Evolutionary conservation across 2,113 vertebrate genomes (phyloP).

Genomic region (Macrotus californicus): DNA sequence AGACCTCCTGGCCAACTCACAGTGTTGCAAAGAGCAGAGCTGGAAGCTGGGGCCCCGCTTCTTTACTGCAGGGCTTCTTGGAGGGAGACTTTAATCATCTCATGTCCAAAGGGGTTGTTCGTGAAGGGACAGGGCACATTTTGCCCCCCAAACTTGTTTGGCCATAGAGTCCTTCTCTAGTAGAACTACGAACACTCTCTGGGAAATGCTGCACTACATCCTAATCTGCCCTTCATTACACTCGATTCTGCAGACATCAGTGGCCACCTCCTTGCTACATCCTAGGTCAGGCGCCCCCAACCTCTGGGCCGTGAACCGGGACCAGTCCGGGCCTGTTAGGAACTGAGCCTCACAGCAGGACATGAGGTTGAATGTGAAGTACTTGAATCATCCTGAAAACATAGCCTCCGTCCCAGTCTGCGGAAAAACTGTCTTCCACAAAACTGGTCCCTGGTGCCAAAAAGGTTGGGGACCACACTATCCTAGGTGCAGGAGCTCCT

Average conservation of each 20-base stretch:
- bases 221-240: background rate
- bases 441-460: too few relatives aligned
- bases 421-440: too few relatives aligned
- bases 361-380: too few relatives aligned
- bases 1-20: background rate
- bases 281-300: background rate
- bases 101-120: rapidly evolving
- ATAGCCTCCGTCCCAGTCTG: too few relatives aligned
- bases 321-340: too few relatives aligned
- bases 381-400: too few relatives aligned
- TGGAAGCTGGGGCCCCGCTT: background rate
- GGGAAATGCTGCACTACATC: too few relatives aligned
- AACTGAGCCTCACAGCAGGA: too few relatives aligned
- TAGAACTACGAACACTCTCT: background rate
- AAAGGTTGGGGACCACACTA: too few relatives aligned
- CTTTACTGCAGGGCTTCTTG: background rate
- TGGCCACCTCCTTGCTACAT: background rate
- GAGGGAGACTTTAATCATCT: background rate
- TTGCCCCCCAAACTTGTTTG: background rate
- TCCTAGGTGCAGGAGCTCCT: background rate
- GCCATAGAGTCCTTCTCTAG: background rate
- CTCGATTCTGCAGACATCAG: background rate
- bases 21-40: background rate
- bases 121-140: background rate
- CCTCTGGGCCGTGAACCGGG: too few relatives aligned